Evolutionary conservation across 2,888 invertebrate species (phyloP).

Genomic region (Barypeithes pellucidus): DNA sequence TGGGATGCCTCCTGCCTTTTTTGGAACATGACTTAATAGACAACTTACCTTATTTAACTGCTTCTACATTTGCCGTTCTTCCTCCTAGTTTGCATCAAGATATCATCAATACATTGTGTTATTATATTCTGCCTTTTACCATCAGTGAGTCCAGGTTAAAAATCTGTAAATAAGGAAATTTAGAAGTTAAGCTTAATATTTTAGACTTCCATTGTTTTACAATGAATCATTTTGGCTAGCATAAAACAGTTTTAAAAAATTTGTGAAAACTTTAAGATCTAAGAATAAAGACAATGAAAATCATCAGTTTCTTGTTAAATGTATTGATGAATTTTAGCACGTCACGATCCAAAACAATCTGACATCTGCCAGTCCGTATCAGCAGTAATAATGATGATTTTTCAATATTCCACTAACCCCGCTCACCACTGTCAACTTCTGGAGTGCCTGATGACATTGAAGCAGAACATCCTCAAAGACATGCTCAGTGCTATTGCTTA

Average conservation of each 20-base stretch:
- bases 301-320: too few species aligned
- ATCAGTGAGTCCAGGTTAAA: slow-evolving; percentile 80
- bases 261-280: too few species aligned
- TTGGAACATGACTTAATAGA: slow-evolving; percentile 97
- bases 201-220: too few species aligned
- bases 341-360: slow-evolving; percentile 78
- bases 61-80: slow-evolving; percentile 94
- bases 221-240: too few species aligned
- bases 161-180: too few species aligned
- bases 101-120: slow-evolving; percentile 94
- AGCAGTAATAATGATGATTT: slow-evolving; percentile 97
- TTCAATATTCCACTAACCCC: slow-evolving; percentile 95
- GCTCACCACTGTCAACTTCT: slow-evolving; percentile 97
- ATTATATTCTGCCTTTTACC: slow-evolving; percentile 96
- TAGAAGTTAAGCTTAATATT: too few species aligned
- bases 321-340: slow-evolving; percentile 62
- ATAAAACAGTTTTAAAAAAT: too few species aligned
- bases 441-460: slow-evolving; percentile 96
- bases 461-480: slow-evolving; percentile 92
- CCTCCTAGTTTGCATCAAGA: slow-evolving; percentile 94
- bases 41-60: slow-evolving; percentile 94
- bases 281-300: too few species aligned
- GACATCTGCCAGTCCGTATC: slow-evolving; percentile 91
- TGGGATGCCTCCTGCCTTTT: slow-evolving; percentile 96
- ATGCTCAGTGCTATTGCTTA: slow-evolving; percentile 96